Evolutionary conservation across 2,113 vertebrate genomes (phyloP).

Genomic region (Illadopsis cleaveri): DNA sequence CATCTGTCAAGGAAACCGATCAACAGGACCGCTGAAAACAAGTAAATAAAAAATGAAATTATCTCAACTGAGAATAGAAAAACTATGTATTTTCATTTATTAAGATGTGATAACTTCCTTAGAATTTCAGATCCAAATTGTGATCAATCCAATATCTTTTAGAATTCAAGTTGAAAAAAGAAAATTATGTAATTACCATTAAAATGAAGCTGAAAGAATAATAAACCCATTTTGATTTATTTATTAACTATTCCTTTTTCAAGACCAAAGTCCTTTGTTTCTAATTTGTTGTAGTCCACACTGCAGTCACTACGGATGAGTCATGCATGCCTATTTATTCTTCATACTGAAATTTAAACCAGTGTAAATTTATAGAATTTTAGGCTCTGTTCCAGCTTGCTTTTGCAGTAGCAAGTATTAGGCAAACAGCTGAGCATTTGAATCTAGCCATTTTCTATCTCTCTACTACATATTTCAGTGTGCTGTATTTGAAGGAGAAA

Average conservation of each 20-base stretch:
- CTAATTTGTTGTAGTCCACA: background rate
- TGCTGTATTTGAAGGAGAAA: background rate
- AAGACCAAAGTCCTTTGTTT: background rate
- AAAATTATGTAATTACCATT: background rate
- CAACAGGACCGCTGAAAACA: background rate
- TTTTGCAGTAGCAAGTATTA: background rate
- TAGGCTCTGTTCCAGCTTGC: background rate
- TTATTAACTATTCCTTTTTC: background rate
- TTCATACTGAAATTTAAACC: background rate
- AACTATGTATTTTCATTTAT: background rate
- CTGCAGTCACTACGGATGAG: background rate
- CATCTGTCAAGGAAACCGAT: background rate
- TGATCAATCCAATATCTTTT: background rate
- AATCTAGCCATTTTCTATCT: background rate
- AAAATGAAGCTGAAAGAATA: background rate
- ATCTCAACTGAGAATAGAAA: background rate
- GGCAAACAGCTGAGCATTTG: background rate
- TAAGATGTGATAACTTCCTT: background rate
- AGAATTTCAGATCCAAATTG: background rate
- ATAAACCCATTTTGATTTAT: background rate
- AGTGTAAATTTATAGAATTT: background rate
- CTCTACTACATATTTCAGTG: fast-evolving
- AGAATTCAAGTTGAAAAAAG: background rate
- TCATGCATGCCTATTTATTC: background rate
- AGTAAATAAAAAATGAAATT: background rate